Percentiles rank a stretch among this genome's conserved stretches.
Evolutionary conservation across 2,797 vertebrate species (phyloP).

Genomic region (Pseudochirops cupreus): DNA sequence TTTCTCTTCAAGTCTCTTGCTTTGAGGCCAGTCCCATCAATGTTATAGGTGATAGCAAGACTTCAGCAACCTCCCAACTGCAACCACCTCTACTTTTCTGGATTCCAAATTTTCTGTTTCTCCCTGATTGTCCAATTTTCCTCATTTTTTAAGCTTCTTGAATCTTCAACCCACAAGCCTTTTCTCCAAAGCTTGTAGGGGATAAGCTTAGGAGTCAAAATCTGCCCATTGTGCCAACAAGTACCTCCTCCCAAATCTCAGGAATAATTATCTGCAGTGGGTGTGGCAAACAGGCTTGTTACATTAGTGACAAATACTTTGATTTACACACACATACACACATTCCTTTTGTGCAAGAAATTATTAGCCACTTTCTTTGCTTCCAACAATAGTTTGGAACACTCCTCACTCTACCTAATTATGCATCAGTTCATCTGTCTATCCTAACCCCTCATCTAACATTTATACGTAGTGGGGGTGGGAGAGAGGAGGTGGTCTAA

Average conservation of each 20-base stretch:
- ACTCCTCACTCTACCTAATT: not conserved
- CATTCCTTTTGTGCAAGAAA: not conserved
- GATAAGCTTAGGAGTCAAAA: not conserved
- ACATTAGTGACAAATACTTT: not conserved
- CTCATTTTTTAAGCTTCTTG: not conserved
- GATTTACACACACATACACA: not conserved
- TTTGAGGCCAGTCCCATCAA: not conserved
- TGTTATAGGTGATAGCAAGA: not conserved
- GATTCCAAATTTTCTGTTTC: not conserved
- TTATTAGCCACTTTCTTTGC: no score
- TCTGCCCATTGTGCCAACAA: not conserved
- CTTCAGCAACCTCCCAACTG: not conserved
- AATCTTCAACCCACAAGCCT: not conserved
- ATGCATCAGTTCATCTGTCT: not conserved
- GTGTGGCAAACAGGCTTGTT: not conserved
- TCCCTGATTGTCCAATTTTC: not conserved
- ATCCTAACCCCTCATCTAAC: not conserved
- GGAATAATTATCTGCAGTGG: not conserved
- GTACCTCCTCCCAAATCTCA: not conserved
- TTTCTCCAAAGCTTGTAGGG: not conserved
- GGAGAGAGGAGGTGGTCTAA: not conserved
- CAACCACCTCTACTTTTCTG: not conserved
- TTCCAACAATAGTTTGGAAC: not conserved
- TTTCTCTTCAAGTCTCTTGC: not conserved
- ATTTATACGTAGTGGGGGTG: not conserved